Percentiles rank a stretch among this genome's conserved stretches.
These are phyloP conservation scores for Tiaroga cobitis DNA, from an alignment of 2,797 vertebrate genomes.

Conservation along the genomic window DNA sequence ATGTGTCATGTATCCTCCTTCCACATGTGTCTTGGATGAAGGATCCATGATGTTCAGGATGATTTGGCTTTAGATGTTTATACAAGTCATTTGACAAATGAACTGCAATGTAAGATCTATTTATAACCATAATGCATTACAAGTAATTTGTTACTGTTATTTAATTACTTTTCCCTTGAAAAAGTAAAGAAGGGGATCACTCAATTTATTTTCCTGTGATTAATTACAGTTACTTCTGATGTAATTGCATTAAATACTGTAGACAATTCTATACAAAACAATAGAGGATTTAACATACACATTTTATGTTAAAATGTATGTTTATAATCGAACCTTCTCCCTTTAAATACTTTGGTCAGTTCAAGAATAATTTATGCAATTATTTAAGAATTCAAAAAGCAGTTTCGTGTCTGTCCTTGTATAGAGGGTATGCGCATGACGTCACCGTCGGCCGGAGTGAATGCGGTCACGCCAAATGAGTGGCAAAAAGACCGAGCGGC, in stretches of 20 bases:
- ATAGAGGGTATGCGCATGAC: no score
- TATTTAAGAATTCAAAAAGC: background rate
- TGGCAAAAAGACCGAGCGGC: no score
- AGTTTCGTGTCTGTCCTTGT: background rate
- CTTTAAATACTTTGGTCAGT: background rate
- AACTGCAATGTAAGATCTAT: slow-evolving; percentile 29
- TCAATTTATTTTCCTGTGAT: background rate
- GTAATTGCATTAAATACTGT: background rate
- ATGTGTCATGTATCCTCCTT: slow-evolving; percentile 60
- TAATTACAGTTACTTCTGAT: background rate
- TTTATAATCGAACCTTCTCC: background rate
- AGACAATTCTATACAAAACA: background rate
- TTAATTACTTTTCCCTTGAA: background rate
- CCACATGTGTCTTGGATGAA: slow-evolving; percentile 45
- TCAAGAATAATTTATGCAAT: background rate
- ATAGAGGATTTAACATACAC: background rate
- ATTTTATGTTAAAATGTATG: background rate
- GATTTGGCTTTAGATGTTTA: slow-evolving; percentile 63
- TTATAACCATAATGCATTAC: background rate
- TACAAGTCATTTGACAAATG: slow-evolving; percentile 61
- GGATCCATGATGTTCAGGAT: slow-evolving; percentile 59
- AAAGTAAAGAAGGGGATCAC: background rate
- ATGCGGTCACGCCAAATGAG: no score
- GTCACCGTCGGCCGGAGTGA: no score
- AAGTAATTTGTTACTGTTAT: background rate